Percentiles rank a stretch among this genome's conserved stretches.
Conservation (phyloP, 2,797 vertebrate species). For the Typhlichthys eigenmanni region DNA sequence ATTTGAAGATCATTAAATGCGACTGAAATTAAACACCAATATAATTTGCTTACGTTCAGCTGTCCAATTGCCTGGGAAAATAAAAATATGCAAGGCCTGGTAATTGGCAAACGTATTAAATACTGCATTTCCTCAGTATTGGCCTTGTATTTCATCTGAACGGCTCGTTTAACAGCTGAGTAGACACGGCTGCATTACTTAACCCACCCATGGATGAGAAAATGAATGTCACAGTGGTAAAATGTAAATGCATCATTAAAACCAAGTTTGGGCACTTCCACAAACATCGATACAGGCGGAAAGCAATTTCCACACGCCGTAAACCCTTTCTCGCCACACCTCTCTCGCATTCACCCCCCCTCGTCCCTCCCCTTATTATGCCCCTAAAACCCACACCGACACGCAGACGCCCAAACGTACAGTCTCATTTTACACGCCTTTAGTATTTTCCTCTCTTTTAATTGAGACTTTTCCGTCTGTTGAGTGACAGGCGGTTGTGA, state of each 20-base stretch:
- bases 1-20: conserved; percentile 6
- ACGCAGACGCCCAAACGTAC: too few species aligned
- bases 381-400: background rate
- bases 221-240: conserved; percentile 62
- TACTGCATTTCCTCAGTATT: conserved; percentile 44
- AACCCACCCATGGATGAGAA: conserved; percentile 64
- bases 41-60: conserved; percentile 21
- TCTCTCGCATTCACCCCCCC: conserved; percentile 28
- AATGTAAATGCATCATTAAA: conserved; percentile 69
- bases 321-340: conserved; percentile 28
- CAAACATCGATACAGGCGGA: conserved; percentile 52
- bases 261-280: conserved; percentile 61
- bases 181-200: conserved; percentile 55
- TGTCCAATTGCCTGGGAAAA: conserved; percentile 22
- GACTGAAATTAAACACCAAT: conserved; percentile 1
- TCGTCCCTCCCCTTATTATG: conserved; percentile 35
- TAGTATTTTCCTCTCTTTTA: too few species aligned
- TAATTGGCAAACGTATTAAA: conserved; percentile 54
- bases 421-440: too few species aligned
- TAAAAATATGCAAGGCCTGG: conserved; percentile 23
- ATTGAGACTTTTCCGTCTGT: background rate
- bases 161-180: conserved; percentile 65
- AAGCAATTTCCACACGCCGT: conserved; percentile 52
- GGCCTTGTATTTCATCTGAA: conserved; percentile 64
- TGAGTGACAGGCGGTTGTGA: too few species aligned